Evolutionary conservation across 2,113 vertebrate species (phyloP).

Genomic region (Donacobius atricapilla): DNA sequence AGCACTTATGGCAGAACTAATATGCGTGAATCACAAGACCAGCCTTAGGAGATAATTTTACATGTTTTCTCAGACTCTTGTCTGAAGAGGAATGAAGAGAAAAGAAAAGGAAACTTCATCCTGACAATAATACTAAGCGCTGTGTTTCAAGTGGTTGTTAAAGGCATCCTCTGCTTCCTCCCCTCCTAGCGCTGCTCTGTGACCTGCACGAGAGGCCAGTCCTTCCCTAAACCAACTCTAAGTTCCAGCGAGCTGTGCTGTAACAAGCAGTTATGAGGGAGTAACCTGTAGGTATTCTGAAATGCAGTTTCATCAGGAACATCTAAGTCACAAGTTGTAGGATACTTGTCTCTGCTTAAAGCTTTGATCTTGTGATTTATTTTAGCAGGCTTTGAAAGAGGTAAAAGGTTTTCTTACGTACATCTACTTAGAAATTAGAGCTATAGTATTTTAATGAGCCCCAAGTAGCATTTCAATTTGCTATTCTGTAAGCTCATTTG

Average conservation of each 20-base stretch:
- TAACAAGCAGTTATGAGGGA: neutral
- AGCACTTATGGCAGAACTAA: neutral
- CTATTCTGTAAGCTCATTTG: neutral
- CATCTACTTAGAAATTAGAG: neutral
- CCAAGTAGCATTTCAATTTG: neutral
- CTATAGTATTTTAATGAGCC: neutral
- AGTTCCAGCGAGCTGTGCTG: neutral
- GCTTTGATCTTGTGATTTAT: neutral
- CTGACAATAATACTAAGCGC: fast-evolving
- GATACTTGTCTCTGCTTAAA: neutral
- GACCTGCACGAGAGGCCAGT: neutral
- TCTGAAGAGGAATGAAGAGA: neutral
- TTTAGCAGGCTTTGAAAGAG: neutral
- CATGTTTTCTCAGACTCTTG: neutral
- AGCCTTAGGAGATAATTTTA: neutral
- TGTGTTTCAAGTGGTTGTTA: neutral
- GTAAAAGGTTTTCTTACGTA: neutral
- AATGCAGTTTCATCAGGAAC: neutral
- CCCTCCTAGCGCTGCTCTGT: neutral
- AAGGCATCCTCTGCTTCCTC: neutral
- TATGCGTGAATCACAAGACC: neutral
- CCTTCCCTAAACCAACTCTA: neutral
- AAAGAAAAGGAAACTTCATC: neutral
- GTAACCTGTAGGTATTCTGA: neutral
- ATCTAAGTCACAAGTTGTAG: neutral